Base-by-base conservation (phyloP, 2,888 invertebrate genomes). In the Scaeva pyrastri region DNA sequence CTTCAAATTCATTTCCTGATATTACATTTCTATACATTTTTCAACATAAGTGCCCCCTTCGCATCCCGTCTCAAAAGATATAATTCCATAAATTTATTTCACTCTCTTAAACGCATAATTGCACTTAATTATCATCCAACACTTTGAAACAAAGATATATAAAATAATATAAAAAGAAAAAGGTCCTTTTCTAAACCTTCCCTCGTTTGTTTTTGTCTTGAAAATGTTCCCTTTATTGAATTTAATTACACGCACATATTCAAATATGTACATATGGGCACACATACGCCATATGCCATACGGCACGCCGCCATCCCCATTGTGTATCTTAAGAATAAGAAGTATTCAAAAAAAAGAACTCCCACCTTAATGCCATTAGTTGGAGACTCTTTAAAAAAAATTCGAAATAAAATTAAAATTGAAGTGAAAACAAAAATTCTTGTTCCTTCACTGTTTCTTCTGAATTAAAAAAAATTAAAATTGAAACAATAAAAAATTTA, bases 111-210 rank as follows among this genome's bases (percentile, higher is more conserved):
- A 52, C 50, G 71, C 43, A 84, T 79, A 48, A 71, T 79, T 71
- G 58, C 71, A 48, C 79, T 71, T 66, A 79, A 66, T 66, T 66
- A 75, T 79, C 75, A 71, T 55, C 52, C 80, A 70, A 58, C 71
- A 75, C 36, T 70, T 78, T 31, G 1, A n/a, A 31, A 21, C 14
- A 39, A 21, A 41, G 2, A n/a, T n/a, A n/a, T n/a, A n/a, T n/a
- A n/a, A 48, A 64, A 39, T 0, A 60, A 41, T 6, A 55, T 2
- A 2, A 19, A 58, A 58, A 23, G 43, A 12, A 66, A 23, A 39
- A 64, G 68, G 50, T 74, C n/a, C n/a, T n/a, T n/a, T n/a, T 77
- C 16, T 31, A 31, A 7, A 31, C 31, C 31, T 4, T 3, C 26
- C 14, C n/a, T 31, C 21, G 12, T 36, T 48, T 36, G 23, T 2